These are phyloP conservation scores for Erebia epiphron DNA, from an alignment of 2,888 invertebrate species.

Conservation along the genomic window DNA sequence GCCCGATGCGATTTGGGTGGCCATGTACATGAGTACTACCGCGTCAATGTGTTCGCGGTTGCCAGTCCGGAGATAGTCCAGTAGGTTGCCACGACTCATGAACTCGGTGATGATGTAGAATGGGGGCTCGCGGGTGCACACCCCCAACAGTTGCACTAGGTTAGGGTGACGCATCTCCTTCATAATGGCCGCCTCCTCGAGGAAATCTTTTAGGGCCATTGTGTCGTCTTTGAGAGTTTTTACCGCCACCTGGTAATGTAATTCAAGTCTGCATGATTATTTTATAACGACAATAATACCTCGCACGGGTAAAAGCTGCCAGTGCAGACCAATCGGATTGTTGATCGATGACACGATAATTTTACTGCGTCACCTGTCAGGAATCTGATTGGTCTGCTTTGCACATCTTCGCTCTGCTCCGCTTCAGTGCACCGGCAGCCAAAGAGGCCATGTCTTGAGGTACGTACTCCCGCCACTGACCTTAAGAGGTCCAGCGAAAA, in stretches of 20 bases:
- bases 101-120: constrained; percentile 99
- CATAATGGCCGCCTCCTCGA: constrained; percentile 99
- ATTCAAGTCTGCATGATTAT: neutral
- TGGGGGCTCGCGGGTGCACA: constrained; percentile 99
- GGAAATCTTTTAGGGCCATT: constrained; percentile 99
- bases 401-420: no score
- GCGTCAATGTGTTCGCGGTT: constrained; percentile 95
- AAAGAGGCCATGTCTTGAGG: no score
- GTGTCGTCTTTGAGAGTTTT: constrained; percentile 99
- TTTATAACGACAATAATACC: neutral
- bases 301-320: no score
- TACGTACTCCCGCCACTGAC: no score
- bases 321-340: no score
- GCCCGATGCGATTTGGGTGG: constrained; percentile 99
- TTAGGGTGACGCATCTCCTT: constrained; percentile 99
- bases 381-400: no score
- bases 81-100: constrained; percentile 98
- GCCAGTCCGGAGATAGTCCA: constrained; percentile 96
- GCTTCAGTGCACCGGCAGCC: no score
- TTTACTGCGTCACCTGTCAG: no score
- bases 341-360: no score
- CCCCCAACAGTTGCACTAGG: constrained; percentile 98
- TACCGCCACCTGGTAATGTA: constrained; percentile 88
- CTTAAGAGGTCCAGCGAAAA: no score
- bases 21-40: constrained; percentile 98